A percentile compares a stretch with the other conserved stretches of the same genome.
phyloP scores from a whole-genome alignment of 2,797 vertebrate species.

The Centropyge bicolor region DNA sequence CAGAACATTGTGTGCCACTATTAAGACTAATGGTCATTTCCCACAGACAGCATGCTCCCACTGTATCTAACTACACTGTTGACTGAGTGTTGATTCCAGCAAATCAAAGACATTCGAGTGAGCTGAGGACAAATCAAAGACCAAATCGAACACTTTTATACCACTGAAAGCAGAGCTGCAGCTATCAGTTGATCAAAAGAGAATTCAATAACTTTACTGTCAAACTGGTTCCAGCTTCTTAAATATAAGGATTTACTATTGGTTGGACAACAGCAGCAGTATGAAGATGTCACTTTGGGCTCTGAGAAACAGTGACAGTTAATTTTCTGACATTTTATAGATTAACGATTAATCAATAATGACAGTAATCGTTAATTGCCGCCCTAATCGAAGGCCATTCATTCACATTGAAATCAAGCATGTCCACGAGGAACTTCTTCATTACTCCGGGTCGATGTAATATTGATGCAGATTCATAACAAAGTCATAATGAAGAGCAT shows the following conservation, averaged over 20 bases:
- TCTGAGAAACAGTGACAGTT: too few relatives aligned
- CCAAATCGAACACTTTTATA: constrained; percentile 26
- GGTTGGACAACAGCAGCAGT: too few relatives aligned
- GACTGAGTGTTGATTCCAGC: constrained; percentile 31
- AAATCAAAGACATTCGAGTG: constrained; percentile 31
- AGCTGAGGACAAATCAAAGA: constrained; percentile 42
- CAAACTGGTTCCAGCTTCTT: too few relatives aligned
- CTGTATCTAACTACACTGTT: constrained; percentile 23
- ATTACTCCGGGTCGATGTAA: constrained; percentile 46
- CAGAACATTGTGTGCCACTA: constrained; percentile 20
- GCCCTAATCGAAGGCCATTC: neutral
- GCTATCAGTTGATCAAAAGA: too few relatives aligned
- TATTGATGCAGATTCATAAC: constrained; percentile 59
- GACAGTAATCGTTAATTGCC: too few relatives aligned
- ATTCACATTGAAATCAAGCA: constrained; percentile 11
- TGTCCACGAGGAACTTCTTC: constrained; percentile 39
- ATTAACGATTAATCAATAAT: too few relatives aligned
- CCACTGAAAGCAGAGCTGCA: neutral
- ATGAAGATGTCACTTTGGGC: too few relatives aligned
- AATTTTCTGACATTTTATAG: too few relatives aligned
- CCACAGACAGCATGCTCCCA: neutral
- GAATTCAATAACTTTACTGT: too few relatives aligned
- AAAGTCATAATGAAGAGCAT: constrained; percentile 60
- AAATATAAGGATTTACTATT: too few relatives aligned
- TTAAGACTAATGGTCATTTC: constrained; percentile 39